phyloP scores from a whole-genome alignment of 2,888 invertebrate genomes.

The Caenorhabditis wallacei region DNA sequence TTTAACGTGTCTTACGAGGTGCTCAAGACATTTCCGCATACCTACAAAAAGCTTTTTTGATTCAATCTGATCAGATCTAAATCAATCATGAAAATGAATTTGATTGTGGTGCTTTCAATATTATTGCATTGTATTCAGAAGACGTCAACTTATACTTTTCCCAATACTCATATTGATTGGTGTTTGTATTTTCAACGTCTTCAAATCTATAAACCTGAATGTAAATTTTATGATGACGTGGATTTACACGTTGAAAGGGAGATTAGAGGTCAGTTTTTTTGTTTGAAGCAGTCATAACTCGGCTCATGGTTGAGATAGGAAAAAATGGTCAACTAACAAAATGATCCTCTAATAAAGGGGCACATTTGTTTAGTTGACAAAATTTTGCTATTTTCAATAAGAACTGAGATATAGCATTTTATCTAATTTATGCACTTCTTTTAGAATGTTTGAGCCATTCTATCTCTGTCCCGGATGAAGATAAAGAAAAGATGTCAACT shows the following conservation, averaged over 20 bases:
- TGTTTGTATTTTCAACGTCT: constrained; percentile 61
- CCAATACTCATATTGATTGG: constrained; percentile 59
- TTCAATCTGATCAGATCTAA: background rate
- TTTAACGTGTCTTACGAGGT: constrained; percentile 48
- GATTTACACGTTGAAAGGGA: constrained; percentile 43
- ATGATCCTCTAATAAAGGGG: too few relatives aligned
- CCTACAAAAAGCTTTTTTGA: constrained; percentile 19
- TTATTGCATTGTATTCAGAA: constrained; percentile 19
- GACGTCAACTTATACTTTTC: constrained; percentile 27
- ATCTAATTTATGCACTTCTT: too few relatives aligned
- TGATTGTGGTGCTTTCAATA: background rate
- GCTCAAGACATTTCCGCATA: constrained; percentile 48
- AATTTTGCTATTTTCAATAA: too few relatives aligned
- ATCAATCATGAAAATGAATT: constrained; percentile 21
- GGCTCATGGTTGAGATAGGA: too few relatives aligned
- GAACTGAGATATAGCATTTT: too few relatives aligned
- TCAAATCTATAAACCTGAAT: constrained; percentile 64
- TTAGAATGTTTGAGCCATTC: too few relatives aligned
- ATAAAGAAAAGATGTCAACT: too few relatives aligned
- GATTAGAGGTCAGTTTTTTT: constrained; percentile 27
- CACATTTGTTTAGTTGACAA: too few relatives aligned
- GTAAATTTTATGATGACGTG: constrained; percentile 63
- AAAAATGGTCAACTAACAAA: too few relatives aligned
- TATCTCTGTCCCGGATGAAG: too few relatives aligned
- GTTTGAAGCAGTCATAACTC: too few relatives aligned